These are phyloP conservation scores for Cettia cetti DNA, from an alignment of 2,113 vertebrate genomes.

Conservation along the genomic window DNA sequence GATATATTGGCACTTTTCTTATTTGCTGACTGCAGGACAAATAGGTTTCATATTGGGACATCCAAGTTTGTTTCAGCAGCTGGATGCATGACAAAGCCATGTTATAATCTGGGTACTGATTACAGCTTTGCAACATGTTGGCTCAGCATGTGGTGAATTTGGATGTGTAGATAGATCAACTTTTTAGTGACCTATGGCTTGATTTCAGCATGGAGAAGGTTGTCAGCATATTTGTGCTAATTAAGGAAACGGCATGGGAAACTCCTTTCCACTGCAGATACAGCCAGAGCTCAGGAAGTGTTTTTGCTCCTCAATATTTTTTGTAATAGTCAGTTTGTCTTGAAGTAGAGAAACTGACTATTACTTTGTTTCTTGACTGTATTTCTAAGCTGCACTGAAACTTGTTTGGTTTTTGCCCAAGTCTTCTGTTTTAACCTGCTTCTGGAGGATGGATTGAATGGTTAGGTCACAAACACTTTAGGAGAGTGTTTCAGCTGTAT, in stretches of 20 bases:
- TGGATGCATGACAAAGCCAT: slow-evolving; percentile 41
- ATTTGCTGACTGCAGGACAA: slow-evolving; percentile 45
- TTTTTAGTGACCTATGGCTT: slow-evolving; percentile 44
- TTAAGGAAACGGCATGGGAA: slow-evolving; percentile 10
- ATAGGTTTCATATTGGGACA: slow-evolving; percentile 54
- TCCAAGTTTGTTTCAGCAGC: slow-evolving; percentile 46
- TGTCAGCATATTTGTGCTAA: slow-evolving; percentile 48
- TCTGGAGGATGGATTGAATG: background rate
- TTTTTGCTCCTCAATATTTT: background rate
- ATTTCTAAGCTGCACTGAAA: background rate
- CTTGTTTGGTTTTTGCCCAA: background rate
- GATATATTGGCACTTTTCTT: slow-evolving; percentile 22
- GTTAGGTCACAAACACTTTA: background rate
- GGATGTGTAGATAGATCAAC: background rate
- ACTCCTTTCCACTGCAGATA: slow-evolving; percentile 24
- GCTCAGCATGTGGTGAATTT: slow-evolving; percentile 27
- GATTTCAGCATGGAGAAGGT: slow-evolving; percentile 21
- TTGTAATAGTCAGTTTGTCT: background rate
- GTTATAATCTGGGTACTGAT: slow-evolving; percentile 47
- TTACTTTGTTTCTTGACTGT: background rate
- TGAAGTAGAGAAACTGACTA: background rate
- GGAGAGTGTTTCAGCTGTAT: background rate
- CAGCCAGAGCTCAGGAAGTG: slow-evolving; percentile 9
- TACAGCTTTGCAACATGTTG: slow-evolving; percentile 20
- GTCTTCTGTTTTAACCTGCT: background rate